These are phyloP conservation scores for Cinara cedri DNA, from an alignment of 2,888 invertebrate species.

Conservation along the genomic window DNA sequence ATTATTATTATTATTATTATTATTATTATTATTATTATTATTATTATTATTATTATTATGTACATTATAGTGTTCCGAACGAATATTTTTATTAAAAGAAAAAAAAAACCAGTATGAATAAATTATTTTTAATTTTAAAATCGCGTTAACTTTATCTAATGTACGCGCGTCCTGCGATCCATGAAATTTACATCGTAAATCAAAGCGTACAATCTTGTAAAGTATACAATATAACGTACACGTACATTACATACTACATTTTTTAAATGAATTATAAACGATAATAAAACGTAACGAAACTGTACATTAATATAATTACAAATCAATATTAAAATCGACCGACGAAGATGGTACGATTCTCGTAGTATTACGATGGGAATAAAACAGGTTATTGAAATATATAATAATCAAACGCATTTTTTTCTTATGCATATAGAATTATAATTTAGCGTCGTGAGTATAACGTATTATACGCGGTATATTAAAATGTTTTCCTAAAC, in stretches of 20 bases:
- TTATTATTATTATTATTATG: no score
- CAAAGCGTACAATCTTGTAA: not conserved
- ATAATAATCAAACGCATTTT: not conserved
- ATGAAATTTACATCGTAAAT: slow-evolving; percentile 14
- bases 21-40: no score
- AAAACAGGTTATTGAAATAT: slow-evolving; percentile 31
- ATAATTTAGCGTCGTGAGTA: no score
- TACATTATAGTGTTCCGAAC: not conserved
- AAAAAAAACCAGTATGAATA: slow-evolving; percentile 7
- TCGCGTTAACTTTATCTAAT: not conserved
- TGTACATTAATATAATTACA: slow-evolving; percentile 17
- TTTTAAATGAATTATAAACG: slow-evolving; percentile 13
- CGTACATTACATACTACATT: no score
- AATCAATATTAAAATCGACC: slow-evolving; percentile 12
- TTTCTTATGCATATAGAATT: no score
- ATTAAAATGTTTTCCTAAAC: not conserved
- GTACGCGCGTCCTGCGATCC: not conserved
- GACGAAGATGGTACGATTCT: not conserved
- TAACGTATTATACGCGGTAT: no score
- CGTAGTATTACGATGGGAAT: not conserved
- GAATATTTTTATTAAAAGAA: not conserved
- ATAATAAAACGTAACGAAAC: not conserved
- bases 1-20: no score
- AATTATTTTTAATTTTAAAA: slow-evolving; percentile 48
- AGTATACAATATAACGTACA: not conserved